phyloP scores from a whole-genome alignment of 2,888 invertebrate genomes.

The Chelonus formosanus region DNA sequence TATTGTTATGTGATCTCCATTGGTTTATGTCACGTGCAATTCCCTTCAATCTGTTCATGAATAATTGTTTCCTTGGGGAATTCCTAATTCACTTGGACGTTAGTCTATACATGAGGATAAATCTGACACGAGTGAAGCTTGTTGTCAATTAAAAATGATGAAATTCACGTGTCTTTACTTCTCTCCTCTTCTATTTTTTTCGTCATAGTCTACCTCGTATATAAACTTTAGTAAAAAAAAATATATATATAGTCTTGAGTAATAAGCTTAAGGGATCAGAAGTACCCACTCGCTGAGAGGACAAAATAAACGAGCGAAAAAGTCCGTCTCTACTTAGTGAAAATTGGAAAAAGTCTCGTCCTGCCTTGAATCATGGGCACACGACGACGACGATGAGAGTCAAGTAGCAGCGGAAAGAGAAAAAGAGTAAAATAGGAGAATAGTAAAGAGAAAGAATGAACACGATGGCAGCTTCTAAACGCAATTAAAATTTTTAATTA shows the following conservation, averaged over 20 bases:
- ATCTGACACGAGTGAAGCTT: constrained; percentile 58
- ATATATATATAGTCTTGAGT: constrained; percentile 31
- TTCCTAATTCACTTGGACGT: constrained; percentile 3
- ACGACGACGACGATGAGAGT: not conserved
- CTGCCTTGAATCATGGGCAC: not conserved
- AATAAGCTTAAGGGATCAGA: constrained; percentile 62
- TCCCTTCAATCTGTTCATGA: not conserved
- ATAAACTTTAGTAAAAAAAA: too few relatives aligned
- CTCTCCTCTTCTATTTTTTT: constrained; percentile 39
- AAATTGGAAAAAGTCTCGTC: constrained; percentile 48
- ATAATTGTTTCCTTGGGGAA: constrained; percentile 25
- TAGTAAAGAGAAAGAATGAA: constrained; percentile 40
- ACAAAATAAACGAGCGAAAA: constrained; percentile 42
- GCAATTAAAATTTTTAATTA: constrained; percentile 63
- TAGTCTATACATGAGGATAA: constrained; percentile 44
- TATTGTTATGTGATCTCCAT: constrained; percentile 8
- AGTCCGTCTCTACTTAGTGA: constrained; percentile 37
- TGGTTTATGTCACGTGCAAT: constrained; percentile 15
- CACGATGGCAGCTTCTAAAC: constrained; percentile 51
- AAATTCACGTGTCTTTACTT: constrained; percentile 42
- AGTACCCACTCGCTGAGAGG: constrained; percentile 28
- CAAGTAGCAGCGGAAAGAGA: not conserved
- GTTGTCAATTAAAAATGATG: constrained; percentile 63
- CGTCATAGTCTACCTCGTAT: constrained; percentile 32
- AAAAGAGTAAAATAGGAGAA: constrained; percentile 38